Base-by-base conservation (phyloP, 2,797 vertebrate genomes). In the Myoxocephalus aenaeus region DNA sequence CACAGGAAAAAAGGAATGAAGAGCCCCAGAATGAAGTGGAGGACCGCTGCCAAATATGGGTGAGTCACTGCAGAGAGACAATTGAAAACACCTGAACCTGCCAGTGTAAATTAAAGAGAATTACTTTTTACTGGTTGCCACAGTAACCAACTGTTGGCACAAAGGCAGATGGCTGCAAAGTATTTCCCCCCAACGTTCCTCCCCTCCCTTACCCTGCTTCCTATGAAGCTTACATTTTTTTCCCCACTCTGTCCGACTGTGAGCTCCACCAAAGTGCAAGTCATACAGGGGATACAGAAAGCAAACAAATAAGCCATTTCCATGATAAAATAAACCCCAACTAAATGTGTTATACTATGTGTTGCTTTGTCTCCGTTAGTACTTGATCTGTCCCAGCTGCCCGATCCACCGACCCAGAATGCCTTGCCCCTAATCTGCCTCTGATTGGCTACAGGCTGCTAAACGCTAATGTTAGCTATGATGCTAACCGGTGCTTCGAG, bases 41-140 rank as follows among this genome's bases (percentile, higher is more conserved):
- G 77, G 73, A 65, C 56, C 7, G 53, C 78, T 88, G 87, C 86
- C 90, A 91, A 81, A 86, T 73, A 89, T 64, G 73, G 75, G 73
- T 88, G 89, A 95, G 79, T 93, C 92, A 92, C 76, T 61, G 64
- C 69, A 34, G 79, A 77, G 79, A 81, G 59, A 89, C 88, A 92
- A 91, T 84, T 89, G 91, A 93, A 93, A 93, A 94, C 92, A 95
- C 94, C 92, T 95, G 91, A 95, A 94, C 90, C 86, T 91, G 89
- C 90, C 86, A 86, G 89, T 91, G 92, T 93, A 93, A 95, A 93
- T 94, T 94, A 94, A 91, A 92, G 85, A 92, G 92, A 92, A 94
- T 94, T 78, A 88, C 90, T 90, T 94, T 94, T 94, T 91, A 92
- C 87, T 85, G 89, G 94, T 95, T 95, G 90, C 93, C 91, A 92